Conservation (phyloP, 2,888 invertebrate genomes). For the Mythimna vitellina region DNA sequence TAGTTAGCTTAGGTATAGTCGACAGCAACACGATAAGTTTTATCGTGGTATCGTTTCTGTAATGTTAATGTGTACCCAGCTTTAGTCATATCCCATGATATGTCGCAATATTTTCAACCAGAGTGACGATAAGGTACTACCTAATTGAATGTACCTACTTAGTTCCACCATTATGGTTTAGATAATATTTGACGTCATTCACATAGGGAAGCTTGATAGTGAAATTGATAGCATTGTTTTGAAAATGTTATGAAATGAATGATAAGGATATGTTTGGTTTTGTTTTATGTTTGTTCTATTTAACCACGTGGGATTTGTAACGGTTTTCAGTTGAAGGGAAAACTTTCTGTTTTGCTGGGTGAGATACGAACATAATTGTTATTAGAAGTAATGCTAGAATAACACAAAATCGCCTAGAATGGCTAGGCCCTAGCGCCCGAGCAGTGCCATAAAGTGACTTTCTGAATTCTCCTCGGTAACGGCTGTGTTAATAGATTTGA, state of each 20-base stretch:
- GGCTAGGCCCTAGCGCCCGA: too few relatives aligned
- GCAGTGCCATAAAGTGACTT: too few relatives aligned
- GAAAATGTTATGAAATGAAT: slow-evolving; percentile 26
- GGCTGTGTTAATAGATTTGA: too few relatives aligned
- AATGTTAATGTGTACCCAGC: not conserved
- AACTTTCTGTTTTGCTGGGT: not conserved
- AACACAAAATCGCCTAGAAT: too few relatives aligned
- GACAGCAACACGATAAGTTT: too few relatives aligned
- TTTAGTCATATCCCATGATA: slow-evolving; percentile 51
- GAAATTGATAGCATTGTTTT: slow-evolving; percentile 51
- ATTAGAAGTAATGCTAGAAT: not conserved
- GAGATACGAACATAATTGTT: not conserved
- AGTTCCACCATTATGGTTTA: slow-evolving; percentile 38
- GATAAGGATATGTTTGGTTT: slow-evolving; percentile 36
- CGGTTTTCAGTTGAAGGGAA: not conserved
- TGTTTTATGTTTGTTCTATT: slow-evolving; percentile 3
- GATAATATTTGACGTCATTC: slow-evolving; percentile 61
- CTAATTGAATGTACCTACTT: slow-evolving; percentile 61
- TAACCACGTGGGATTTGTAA: slow-evolving; percentile 15
- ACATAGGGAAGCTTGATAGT: slow-evolving; percentile 47
- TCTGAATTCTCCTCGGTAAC: too few relatives aligned
- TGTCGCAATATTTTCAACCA: slow-evolving; percentile 53
- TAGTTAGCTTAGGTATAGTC: too few relatives aligned
- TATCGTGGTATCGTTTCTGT: too few relatives aligned
- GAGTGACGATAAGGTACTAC: slow-evolving; percentile 54